A percentile compares a stretch with the other conserved stretches of the same genome.
Evolutionary conservation across 2,797 vertebrate genomes (phyloP).

Genomic region (Takifugu ocellatus): DNA sequence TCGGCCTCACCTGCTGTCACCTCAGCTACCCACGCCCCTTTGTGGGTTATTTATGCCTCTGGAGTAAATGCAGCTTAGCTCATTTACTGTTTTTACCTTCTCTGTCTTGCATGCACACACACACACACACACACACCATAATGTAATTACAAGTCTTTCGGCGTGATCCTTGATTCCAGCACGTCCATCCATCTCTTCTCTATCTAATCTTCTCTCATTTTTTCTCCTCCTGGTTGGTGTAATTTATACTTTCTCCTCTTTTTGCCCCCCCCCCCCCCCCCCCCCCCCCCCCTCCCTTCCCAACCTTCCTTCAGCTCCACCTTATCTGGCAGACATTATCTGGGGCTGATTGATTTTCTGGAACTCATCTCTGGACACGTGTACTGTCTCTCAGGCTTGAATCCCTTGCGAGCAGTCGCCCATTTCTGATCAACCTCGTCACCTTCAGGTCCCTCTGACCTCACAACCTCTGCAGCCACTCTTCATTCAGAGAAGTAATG

Average conservation of each 20-base stretch:
- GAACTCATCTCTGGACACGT: slow-evolving; percentile 16
- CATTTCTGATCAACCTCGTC: too few species aligned
- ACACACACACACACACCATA: slow-evolving; percentile 5
- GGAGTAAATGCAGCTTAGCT: too few species aligned
- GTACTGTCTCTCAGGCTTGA: slow-evolving; percentile 8
- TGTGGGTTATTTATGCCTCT: too few species aligned
- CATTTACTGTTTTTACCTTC: not conserved
- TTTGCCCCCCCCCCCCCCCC: not conserved
- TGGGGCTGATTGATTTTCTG: slow-evolving; percentile 43
- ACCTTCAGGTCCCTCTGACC: too few species aligned
- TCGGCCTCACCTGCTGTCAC: slow-evolving; percentile 1
- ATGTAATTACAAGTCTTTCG: slow-evolving; percentile 30
- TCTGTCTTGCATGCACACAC: slow-evolving; percentile 12
- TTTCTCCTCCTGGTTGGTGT: slow-evolving; percentile 13
- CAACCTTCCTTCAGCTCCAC: slow-evolving; percentile 9
- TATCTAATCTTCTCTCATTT: slow-evolving; percentile 13
- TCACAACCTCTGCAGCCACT: too few species aligned
- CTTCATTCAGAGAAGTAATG: too few species aligned
- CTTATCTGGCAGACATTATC: slow-evolving; percentile 41
- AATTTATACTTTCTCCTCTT: slow-evolving; percentile 13
- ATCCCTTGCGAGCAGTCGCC: not conserved
- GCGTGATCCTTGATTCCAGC: slow-evolving; percentile 22
- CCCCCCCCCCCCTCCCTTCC: not conserved
- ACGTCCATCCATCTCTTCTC: slow-evolving; percentile 36
- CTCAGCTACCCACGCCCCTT: too few species aligned